Base-by-base conservation (phyloP, 2,888 invertebrate genomes). In the Bugulina stolonifera region DNA sequence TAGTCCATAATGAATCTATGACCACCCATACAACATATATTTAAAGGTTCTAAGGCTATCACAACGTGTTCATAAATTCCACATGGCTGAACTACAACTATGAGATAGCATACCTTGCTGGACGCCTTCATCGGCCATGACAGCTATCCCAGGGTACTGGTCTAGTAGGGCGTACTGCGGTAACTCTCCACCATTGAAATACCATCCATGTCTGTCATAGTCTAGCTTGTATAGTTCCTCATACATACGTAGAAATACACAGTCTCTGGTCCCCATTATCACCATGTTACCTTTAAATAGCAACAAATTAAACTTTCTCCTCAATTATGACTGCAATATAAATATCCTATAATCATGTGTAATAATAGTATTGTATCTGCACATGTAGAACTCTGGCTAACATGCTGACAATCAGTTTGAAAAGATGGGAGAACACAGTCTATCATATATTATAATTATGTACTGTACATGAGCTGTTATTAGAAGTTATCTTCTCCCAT, bases 131-230 rank as follows among this genome's bases (percentile, higher is more conserved):
- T 70, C 70, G 10, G 54, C 70, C 52, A 70, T 54, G n/a, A 54
- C 14, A 5, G 70, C 81, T 25, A 85, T 75, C 27, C 79, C 72
- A 1, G 85, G 84, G 25, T 77, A 74, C 29, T 77, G 76, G 72
- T 76, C 74, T 5, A 85, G 77, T 52, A 85, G 80, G 64, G 77
- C 77, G 72, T 80, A 76, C 0, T 84, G 84, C 0, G 85, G 85
- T 34, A 79, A 76, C 71, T 84, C 80, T 2, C 85, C 85, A 14
- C 84, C 85, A 77, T 85, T 85, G 75, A 83, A 85, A 75, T 85
- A 85, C 82, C 83, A 82, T 43, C 76, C 75, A 55, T 77, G 77
- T 78, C 25, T 73, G 64, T 27, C 74, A 73, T 35, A 70, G 54
- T 54, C 54, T 25, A 54, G 18, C 52, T 52, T 70, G 27, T 70